phyloP scores from a whole-genome alignment of 2,797 vertebrate species.

The Bucorvus abyssinicus region DNA sequence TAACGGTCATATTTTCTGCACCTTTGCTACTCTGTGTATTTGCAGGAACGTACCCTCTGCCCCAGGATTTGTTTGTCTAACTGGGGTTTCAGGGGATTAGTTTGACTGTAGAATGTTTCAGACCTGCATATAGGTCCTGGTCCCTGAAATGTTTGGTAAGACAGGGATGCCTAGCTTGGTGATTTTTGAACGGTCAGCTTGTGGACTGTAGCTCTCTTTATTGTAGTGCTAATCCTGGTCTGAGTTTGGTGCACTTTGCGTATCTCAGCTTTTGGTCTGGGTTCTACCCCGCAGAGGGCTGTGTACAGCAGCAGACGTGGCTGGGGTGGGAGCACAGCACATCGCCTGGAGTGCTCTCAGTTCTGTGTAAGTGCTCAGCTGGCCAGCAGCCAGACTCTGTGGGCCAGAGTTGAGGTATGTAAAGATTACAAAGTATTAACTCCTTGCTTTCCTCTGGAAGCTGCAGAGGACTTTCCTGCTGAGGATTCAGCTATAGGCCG shows the following conservation, averaged over 20 bases:
- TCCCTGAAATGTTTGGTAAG: not conserved
- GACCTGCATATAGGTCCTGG: rapidly evolving
- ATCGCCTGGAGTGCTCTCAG: not conserved
- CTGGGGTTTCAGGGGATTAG: not conserved
- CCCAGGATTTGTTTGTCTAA: not conserved
- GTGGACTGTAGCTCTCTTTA: not conserved
- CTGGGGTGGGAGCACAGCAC: not conserved
- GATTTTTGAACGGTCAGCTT: not conserved
- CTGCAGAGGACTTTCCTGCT: not conserved
- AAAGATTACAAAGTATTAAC: not conserved
- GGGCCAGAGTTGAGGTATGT: not conserved
- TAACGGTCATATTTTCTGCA: not conserved
- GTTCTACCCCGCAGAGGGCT: rapidly evolving
- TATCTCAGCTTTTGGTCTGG: not conserved
- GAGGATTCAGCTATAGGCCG: not conserved
- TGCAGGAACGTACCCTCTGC: not conserved
- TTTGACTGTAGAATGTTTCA: not conserved
- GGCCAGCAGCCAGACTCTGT: not conserved
- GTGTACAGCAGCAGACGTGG: not conserved
- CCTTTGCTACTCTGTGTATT: not conserved
- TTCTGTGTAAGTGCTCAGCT: not conserved
- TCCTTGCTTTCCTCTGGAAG: not conserved
- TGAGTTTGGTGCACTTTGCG: not conserved
- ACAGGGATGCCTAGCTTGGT: not conserved
- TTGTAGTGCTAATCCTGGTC: not conserved